Evolutionary conservation across 92 coral and sea anemone genomes (phyloP).

Genomic region (Nematostella vectensis): DNA sequence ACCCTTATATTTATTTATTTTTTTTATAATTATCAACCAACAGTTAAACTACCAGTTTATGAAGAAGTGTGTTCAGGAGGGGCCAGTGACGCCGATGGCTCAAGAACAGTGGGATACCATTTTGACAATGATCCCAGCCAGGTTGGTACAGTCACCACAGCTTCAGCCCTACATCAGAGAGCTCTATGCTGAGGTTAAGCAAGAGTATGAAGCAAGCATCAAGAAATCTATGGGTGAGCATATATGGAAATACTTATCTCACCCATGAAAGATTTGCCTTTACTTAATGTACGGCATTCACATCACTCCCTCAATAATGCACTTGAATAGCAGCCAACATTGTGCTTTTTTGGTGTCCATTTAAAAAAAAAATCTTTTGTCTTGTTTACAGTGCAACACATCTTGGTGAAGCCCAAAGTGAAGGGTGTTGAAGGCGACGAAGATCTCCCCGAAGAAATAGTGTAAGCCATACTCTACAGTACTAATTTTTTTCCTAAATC

Average conservation of each 20-base stretch:
- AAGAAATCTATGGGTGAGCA: constrained; percentile 93
- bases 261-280: neutral
- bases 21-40: neutral
- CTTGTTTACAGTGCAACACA: constrained; percentile 87
- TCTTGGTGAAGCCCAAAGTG: constrained; percentile 88
- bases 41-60: constrained; percentile 95
- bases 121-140: constrained; percentile 87
- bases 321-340: too few species aligned
- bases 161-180: constrained; percentile 77
- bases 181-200: constrained; percentile 72
- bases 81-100: constrained; percentile 99
- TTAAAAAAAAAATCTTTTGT: too few species aligned
- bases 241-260: too few species aligned
- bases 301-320: too few species aligned
- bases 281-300: neutral
- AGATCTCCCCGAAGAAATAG: constrained; percentile 85
- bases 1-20: neutral
- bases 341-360: too few species aligned
- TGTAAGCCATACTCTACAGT: constrained; percentile 25
- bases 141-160: constrained; percentile 78
- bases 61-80: constrained; percentile 95
- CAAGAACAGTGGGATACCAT: constrained; percentile 94
- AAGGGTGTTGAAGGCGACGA: constrained; percentile 97
- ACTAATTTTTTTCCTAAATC: neutral
- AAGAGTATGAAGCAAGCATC: constrained; percentile 95